phyloP scores from a whole-genome alignment of 2,797 vertebrate genomes.

The Labeo calbasu region DNA sequence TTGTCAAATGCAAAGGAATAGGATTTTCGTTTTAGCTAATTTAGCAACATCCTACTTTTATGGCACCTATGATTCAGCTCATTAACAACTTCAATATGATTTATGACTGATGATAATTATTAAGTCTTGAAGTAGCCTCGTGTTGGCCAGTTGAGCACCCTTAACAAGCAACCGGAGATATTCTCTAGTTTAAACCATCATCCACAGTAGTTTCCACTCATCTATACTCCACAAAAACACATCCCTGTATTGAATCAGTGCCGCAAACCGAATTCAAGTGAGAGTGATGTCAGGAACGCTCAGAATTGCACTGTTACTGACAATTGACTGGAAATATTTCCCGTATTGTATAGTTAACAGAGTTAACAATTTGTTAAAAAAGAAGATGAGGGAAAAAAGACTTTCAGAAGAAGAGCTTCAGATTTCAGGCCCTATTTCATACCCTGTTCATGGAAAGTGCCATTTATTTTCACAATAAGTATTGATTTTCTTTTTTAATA shows the following conservation, averaged over 20 bases:
- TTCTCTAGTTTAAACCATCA: neutral
- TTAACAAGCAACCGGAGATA: neutral
- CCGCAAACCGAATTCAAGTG: neutral
- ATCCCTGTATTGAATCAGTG: slow-evolving; percentile 3
- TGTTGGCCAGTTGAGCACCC: neutral
- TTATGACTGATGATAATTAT: neutral
- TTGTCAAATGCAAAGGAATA: neutral
- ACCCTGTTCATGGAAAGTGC: neutral
- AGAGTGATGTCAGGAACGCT: neutral
- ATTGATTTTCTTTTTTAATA: neutral
- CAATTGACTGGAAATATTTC: neutral
- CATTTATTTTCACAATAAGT: neutral
- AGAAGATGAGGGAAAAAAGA: neutral
- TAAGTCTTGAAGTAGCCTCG: neutral
- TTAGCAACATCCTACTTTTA: slow-evolving; percentile 9
- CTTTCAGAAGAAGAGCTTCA: neutral
- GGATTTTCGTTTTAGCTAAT: neutral
- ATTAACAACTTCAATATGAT: neutral
- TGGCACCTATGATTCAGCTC: neutral
- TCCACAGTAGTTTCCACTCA: neutral
- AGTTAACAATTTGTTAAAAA: neutral
- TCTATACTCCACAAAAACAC: neutral
- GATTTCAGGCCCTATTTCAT: neutral
- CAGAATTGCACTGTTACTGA: neutral
- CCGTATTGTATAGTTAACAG: neutral